Percentiles rank a stretch among this genome's conserved stretches.
Evolutionary conservation across 2,113 vertebrate genomes (phyloP).

Genomic region (Sapayoa aenigma): DNA sequence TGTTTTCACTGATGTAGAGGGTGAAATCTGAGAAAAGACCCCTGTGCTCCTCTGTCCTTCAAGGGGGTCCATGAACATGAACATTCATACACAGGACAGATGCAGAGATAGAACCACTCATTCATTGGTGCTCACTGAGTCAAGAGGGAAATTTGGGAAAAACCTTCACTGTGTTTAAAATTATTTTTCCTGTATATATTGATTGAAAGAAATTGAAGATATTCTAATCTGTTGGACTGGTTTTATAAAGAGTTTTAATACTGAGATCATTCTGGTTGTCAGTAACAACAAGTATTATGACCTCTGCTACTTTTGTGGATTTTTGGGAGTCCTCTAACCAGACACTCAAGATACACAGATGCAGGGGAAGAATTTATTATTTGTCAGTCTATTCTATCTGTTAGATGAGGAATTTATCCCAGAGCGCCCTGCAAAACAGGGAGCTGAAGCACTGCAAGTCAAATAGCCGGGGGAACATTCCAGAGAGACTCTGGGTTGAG

Average conservation of each 20-base stretch:
- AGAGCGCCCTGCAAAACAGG: neutral
- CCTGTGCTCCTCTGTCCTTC: neutral
- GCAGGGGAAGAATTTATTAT: neutral
- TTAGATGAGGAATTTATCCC: neutral
- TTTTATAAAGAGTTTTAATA: neutral
- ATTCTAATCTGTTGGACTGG: neutral
- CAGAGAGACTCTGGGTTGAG: neutral
- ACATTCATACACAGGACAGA: neutral
- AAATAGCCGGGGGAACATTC: neutral
- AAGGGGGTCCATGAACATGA: neutral
- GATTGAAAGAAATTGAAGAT: neutral
- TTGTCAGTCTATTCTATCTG: neutral
- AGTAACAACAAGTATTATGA: neutral
- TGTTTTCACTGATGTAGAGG: accelerated
- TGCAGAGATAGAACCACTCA: neutral
- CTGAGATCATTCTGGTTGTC: neutral
- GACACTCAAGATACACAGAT: neutral
- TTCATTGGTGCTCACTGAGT: neutral
- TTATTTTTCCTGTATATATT: neutral
- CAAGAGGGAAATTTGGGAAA: neutral
- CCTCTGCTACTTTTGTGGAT: neutral
- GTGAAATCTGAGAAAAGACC: neutral
- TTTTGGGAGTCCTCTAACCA: neutral
- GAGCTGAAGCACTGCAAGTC: neutral
- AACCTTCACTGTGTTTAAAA: neutral